Evolutionary conservation across 2,113 vertebrate species (phyloP), one percentile per base, ranked within the genome.

Genomic region (Tamias sibiricus): DNA sequence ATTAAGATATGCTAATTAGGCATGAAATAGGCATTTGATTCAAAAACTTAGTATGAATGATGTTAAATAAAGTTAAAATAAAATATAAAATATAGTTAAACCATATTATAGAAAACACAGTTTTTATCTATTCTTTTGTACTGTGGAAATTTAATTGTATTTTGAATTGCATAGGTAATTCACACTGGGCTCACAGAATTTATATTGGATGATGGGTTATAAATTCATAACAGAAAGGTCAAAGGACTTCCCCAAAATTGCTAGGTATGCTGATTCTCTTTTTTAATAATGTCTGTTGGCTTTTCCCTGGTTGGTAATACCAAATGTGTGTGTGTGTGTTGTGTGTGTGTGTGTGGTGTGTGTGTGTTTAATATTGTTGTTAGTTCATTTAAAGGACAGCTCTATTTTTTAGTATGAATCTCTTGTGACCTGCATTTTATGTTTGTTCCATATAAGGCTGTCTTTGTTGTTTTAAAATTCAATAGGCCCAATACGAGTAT

Each of bases 161-260:
- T 94, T 93, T 42, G 92, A 81, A 77, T 95, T 68, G 47, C 9
- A 68, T 57, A 52, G 2, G n/a, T 57, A 13, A 85, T 10, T 93
- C 72, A 91, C 2, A 40, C 1, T 69, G 40, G 8, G 2, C 22
- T 85, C 22, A 14, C 13, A 47, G 54, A n/a, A 7, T 49, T 94
- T 88, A 16, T 90, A 85, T n/a, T 71, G 37, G 69, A 40, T 6
- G 76, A 2, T 66, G 30, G 26, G 17, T 80, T 90, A 75, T 68
- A 81, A 32, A 91, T 79, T 84, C 49, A 74, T n/a, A n/a, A n/a
- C n/a, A n/a, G n/a, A 94, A 83, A 75, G 4, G n/a, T n/a, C n/a
- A n/a, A n/a, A n/a, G n/a, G n/a, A n/a, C n/a, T n/a, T n/a, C n/a
- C n/a, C n/a, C n/a, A n/a, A n/a, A n/a, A n/a, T n/a, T n/a, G n/a